Percentiles rank a stretch among this genome's conserved stretches.
phyloP scores from a whole-genome alignment of 2,113 vertebrate genomes.

The Mola mola region DNA sequence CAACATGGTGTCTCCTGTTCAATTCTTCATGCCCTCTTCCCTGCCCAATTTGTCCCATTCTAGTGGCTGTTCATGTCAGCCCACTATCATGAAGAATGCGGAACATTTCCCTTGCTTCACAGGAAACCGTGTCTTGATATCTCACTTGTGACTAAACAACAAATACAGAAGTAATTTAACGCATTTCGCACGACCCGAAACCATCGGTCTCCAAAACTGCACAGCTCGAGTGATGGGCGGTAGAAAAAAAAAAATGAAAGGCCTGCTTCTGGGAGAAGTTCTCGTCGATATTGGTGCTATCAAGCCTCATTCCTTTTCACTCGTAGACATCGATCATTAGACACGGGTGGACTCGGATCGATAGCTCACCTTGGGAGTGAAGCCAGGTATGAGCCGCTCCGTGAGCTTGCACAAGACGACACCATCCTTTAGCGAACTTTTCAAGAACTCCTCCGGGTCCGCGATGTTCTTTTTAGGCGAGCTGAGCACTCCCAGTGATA shows the following conservation, averaged over 20 bases:
- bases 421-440: conserved; percentile 91
- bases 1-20: fast-evolving
- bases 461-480: conserved; percentile 95
- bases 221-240: neutral
- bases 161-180: neutral
- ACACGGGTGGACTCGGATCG: conserved; percentile 7
- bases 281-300: conserved; percentile 31
- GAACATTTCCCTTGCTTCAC: conserved; percentile 70
- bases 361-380: conserved; percentile 88
- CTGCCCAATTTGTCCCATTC: conserved; percentile 13
- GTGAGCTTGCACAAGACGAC: conserved; percentile 93
- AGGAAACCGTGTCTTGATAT: conserved; percentile 56
- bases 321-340: conserved; percentile 7
- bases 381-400: conserved; percentile 88
- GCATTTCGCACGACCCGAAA: fast-evolving
- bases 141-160: neutral
- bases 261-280: conserved; percentile 56
- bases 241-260: conserved; percentile 20
- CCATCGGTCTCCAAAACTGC: neutral
- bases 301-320: conserved; percentile 55
- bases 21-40: neutral
- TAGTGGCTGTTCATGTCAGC: conserved; percentile 41
- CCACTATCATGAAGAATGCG: conserved; percentile 74
- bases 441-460: conserved; percentile 92
- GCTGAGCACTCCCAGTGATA: conserved; percentile 93